Percentiles rank a stretch among this genome's conserved stretches.
Evolutionary conservation across 2,797 vertebrate genomes (phyloP).

Genomic region (Cyprinella venusta): DNA sequence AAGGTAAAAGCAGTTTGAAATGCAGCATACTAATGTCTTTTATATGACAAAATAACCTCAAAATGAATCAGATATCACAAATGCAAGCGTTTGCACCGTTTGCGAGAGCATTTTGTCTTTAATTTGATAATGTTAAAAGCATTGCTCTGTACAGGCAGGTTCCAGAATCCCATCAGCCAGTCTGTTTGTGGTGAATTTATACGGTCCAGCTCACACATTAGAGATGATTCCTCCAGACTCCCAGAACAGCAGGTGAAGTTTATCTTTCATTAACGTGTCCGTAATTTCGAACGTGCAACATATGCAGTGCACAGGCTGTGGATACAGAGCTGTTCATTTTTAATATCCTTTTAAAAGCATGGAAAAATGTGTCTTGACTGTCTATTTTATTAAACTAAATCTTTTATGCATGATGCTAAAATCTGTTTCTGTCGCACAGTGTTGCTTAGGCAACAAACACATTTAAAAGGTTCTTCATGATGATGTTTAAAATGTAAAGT

Average conservation of each 20-base stretch:
- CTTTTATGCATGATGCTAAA: not conserved
- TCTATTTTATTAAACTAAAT: not conserved
- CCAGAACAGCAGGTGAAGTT: slow-evolving; percentile 74
- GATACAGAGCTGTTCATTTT: not conserved
- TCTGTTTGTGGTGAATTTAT: slow-evolving; percentile 85
- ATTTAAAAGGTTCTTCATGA: not conserved
- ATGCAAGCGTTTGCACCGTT: not conserved
- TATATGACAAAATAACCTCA: not conserved
- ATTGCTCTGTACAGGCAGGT: slow-evolving; percentile 75
- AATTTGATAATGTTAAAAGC: slow-evolving; percentile 9
- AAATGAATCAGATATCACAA: not conserved
- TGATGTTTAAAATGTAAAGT: not conserved
- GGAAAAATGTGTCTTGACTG: not conserved
- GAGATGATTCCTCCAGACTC: slow-evolving; percentile 82
- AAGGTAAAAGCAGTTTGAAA: slow-evolving; percentile 73
- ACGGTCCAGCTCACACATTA: slow-evolving; percentile 81
- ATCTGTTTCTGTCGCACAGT: not conserved
- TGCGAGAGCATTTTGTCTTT: not conserved
- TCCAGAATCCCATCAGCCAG: slow-evolving; percentile 81
- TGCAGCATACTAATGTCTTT: not conserved
- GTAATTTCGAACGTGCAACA: not conserved
- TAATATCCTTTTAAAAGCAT: not conserved
- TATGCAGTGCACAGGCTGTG: not conserved
- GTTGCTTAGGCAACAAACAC: no score
- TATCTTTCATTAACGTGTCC: slow-evolving; percentile 1